A percentile compares a stretch with the other conserved stretches of the same genome.
phyloP scores from a whole-genome alignment of 2,113 vertebrate genomes.

The Mastomys coucha region DNA sequence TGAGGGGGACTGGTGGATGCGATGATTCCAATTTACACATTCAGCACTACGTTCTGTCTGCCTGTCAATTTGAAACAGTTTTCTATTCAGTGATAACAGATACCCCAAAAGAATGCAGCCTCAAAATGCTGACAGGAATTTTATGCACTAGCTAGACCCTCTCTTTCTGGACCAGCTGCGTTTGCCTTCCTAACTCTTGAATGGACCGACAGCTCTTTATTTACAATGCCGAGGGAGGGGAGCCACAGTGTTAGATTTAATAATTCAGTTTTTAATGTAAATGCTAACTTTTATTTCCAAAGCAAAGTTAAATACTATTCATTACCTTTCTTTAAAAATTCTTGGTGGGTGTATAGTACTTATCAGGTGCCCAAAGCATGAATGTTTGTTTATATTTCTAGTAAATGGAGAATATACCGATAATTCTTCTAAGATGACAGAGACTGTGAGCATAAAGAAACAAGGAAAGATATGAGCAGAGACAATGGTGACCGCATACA shows the following conservation, averaged over 20 bases:
- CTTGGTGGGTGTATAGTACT: slow-evolving; percentile 29
- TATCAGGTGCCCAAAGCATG: slow-evolving; percentile 50
- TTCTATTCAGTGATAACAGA: slow-evolving; percentile 89
- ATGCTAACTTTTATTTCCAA: slow-evolving; percentile 38
- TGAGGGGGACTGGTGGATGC: slow-evolving; percentile 88
- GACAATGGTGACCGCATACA: background rate
- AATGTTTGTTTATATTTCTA: background rate
- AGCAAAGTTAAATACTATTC: slow-evolving; percentile 70
- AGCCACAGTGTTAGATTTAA: slow-evolving; percentile 40
- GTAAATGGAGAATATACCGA: background rate
- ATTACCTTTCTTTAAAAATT: slow-evolving; percentile 61
- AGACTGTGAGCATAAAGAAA: background rate
- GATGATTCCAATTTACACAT: slow-evolving; percentile 91
- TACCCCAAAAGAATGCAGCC: slow-evolving; percentile 86
- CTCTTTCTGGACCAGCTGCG: slow-evolving; percentile 84
- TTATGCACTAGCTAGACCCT: slow-evolving; percentile 84
- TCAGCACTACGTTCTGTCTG: slow-evolving; percentile 90
- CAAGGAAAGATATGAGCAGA: background rate
- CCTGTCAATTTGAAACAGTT: slow-evolving; percentile 89
- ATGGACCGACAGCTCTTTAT: slow-evolving; percentile 74
- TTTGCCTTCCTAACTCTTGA: slow-evolving; percentile 77
- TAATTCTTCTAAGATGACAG: slow-evolving; percentile 29
- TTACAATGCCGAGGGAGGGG: slow-evolving; percentile 27
- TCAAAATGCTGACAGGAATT: slow-evolving; percentile 87
- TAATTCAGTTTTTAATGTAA: slow-evolving; percentile 49